These are phyloP conservation scores for Gadopsis bispinosus DNA, from an alignment of 2,797 vertebrate genomes.

Conservation along the genomic window DNA sequence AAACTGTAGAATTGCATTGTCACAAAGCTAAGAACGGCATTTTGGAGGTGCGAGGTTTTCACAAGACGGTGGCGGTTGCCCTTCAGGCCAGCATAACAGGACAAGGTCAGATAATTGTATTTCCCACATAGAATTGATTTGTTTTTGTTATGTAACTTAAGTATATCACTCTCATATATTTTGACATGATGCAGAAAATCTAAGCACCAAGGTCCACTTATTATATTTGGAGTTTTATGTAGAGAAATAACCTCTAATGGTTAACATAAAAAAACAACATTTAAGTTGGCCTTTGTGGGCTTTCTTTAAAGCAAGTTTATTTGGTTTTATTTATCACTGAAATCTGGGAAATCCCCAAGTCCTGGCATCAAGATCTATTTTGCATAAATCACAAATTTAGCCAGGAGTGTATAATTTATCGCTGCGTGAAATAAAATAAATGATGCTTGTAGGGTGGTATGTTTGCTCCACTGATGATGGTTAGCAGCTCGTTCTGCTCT, in stretches of 20 bases:
- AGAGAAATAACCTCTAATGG: neutral
- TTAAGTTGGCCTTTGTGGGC: neutral
- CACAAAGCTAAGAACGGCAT: no score
- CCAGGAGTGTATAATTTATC: slow-evolving; percentile 39
- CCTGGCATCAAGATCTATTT: slow-evolving; percentile 5
- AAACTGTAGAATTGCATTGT: neutral
- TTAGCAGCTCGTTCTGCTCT: slow-evolving; percentile 60
- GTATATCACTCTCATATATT: neutral
- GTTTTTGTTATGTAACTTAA: neutral
- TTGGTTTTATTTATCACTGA: slow-evolving; percentile 22
- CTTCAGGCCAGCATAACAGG: neutral
- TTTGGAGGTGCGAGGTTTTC: neutral
- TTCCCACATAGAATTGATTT: neutral
- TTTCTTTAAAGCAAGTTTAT: neutral
- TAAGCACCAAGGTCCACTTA: neutral
- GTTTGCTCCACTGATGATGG: slow-evolving; percentile 55
- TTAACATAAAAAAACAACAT: no score
- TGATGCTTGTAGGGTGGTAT: slow-evolving; percentile 41
- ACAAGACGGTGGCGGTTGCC: neutral
- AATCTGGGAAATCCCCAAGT: slow-evolving; percentile 25
- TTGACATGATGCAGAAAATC: neutral
- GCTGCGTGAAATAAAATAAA: slow-evolving; percentile 48
- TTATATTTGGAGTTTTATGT: neutral
- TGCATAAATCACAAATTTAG: slow-evolving; percentile 26
- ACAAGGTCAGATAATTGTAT: neutral